Percentiles rank a stretch among this genome's conserved stretches.
Conservation (phyloP, 1,140 invertebrate genomes). For the Dinothrombium tinctorium region DNA sequence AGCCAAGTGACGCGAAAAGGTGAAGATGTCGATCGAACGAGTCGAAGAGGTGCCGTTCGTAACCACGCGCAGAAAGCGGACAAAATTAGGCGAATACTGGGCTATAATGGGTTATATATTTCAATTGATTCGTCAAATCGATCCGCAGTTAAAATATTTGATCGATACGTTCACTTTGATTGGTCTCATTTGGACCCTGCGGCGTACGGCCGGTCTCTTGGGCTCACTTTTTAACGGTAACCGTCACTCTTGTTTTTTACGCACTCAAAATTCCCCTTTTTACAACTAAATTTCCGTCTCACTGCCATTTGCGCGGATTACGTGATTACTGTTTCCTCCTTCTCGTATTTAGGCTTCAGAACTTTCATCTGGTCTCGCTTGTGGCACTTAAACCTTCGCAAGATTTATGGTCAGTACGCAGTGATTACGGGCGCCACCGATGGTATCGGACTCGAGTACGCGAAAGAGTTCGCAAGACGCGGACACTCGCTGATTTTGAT, state of each 20-base stretch:
- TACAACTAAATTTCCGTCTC: not conserved
- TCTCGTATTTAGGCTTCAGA: constrained; percentile 3
- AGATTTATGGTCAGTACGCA: constrained; percentile 11
- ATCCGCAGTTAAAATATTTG: constrained; percentile 9
- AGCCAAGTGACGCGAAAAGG: no score
- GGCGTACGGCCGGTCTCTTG: not conserved
- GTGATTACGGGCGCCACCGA: constrained; percentile 32
- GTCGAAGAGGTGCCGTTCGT: constrained; percentile 26
- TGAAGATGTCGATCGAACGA: constrained; percentile 6
- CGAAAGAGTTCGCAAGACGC: constrained; percentile 47
- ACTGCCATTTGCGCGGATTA: not conserved
- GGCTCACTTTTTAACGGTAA: constrained; percentile 3
- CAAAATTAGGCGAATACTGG: constrained; percentile 6
- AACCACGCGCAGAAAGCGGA: not conserved
- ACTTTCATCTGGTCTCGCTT: constrained; percentile 10
- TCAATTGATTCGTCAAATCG: constrained; percentile 11
- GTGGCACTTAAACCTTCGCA: constrained; percentile 5
- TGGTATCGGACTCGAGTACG: constrained; percentile 73
- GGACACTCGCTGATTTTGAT: constrained; percentile 21
- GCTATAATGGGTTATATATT: constrained; percentile 13
- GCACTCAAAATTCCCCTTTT: not conserved
- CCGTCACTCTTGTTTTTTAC: not conserved
- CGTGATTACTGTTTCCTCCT: not conserved
- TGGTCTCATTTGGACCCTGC: constrained; percentile 6
- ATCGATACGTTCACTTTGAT: constrained; percentile 12